Conservation (phyloP, 2,888 invertebrate species). For the Furcula furcula region DNA sequence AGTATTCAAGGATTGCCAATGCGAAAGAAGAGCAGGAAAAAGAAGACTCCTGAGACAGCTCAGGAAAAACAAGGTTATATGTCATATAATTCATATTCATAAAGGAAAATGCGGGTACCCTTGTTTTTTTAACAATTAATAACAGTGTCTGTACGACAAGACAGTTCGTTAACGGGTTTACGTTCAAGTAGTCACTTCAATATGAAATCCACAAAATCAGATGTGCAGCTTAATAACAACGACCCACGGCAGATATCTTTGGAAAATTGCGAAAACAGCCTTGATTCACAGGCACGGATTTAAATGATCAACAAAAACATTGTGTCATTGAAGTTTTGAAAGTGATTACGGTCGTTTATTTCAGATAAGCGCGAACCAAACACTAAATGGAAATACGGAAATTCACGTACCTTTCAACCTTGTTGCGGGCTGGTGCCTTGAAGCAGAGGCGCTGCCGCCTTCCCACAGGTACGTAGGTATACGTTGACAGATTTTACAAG, state of each 20-base stretch:
- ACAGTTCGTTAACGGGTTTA: too few species aligned
- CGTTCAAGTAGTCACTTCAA: too few species aligned
- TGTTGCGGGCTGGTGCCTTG: constrained; percentile 97
- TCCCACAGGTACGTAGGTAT: constrained; percentile 81
- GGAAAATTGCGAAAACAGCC: constrained; percentile 8
- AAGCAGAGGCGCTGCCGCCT: constrained; percentile 88
- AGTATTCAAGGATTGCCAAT: constrained; percentile 71
- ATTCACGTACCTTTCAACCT: constrained; percentile 88
- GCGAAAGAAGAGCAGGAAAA: constrained; percentile 79
- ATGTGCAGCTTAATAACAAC: constrained; percentile 16
- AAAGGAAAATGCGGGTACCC: constrained; percentile 32
- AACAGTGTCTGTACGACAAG: too few species aligned
- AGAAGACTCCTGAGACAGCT: constrained; percentile 62
- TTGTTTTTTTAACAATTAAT: constrained; percentile 8
- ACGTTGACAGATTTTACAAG: too few species aligned
- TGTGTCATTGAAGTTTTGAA: background rate
- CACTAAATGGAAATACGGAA: constrained; percentile 75
- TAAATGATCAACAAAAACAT: background rate
- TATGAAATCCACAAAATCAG: constrained; percentile 19
- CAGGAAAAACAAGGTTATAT: constrained; percentile 53
- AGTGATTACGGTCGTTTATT: constrained; percentile 23
- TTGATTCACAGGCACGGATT: constrained; percentile 12
- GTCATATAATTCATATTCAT: constrained; percentile 8
- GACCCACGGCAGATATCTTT: constrained; percentile 15
- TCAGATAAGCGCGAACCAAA: constrained; percentile 77